A percentile compares a stretch with the other conserved stretches of the same genome.
Evolutionary conservation across 2,113 vertebrate genomes (phyloP).

Genomic region (Synodontis membranacea): DNA sequence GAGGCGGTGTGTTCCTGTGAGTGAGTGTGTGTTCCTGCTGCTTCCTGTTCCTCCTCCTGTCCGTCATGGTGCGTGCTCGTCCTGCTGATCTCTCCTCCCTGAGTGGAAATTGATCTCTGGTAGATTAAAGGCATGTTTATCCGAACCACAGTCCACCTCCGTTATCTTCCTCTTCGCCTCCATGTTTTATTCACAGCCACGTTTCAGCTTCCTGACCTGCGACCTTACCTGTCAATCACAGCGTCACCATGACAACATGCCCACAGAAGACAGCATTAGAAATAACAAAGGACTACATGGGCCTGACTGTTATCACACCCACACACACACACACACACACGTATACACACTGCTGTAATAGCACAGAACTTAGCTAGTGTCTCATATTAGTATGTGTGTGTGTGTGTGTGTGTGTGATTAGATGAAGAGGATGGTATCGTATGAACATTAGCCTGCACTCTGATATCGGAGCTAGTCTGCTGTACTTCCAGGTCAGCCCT

Average conservation of each 20-base stretch:
- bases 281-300: slow-evolving; percentile 48
- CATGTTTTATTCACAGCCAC: slow-evolving; percentile 55
- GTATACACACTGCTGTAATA: not conserved
- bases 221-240: slow-evolving; percentile 41
- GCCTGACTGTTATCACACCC: slow-evolving; percentile 20
- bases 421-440: slow-evolving; percentile 57
- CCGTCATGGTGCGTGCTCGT: slow-evolving; percentile 1
- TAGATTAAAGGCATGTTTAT: slow-evolving; percentile 65
- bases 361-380: not conserved
- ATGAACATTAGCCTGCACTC: slow-evolving; percentile 38
- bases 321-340: slow-evolving; percentile 7
- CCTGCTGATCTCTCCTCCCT: not conserved
- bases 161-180: slow-evolving; percentile 24
- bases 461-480: slow-evolving; percentile 46
- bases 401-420: slow-evolving; percentile 53
- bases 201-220: slow-evolving; percentile 42
- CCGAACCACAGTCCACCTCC: slow-evolving; percentile 54
- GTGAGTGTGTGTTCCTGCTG: not conserved
- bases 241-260: slow-evolving; percentile 42
- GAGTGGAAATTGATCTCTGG: slow-evolving; percentile 62
- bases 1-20: not conserved
- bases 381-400: slow-evolving; percentile 22
- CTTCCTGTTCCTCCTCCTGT: slow-evolving; percentile 51
- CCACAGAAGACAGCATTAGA: slow-evolving; percentile 46
- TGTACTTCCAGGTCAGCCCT: slow-evolving; percentile 50